These are phyloP conservation scores for Onchidella celtica DNA, from an alignment of 2,888 invertebrate genomes.

Conservation along the genomic window DNA sequence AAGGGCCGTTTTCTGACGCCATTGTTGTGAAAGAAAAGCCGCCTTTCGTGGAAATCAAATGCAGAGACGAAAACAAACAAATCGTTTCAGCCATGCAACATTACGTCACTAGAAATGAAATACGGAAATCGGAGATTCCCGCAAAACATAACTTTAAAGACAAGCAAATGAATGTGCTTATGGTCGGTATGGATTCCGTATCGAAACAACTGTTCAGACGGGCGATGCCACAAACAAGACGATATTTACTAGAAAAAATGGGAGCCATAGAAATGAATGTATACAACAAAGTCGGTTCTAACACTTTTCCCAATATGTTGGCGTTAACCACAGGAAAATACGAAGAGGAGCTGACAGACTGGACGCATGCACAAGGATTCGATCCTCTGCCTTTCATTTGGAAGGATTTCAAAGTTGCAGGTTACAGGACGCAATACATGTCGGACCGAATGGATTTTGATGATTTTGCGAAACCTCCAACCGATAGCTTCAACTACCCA, in stretches of 20 bases:
- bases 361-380: constrained; percentile 25
- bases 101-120: constrained; percentile 51
- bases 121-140: background rate
- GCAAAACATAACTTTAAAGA: background rate
- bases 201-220: constrained; percentile 91
- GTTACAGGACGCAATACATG: constrained; percentile 88
- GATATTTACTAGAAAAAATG: constrained; percentile 84
- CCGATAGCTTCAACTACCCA: constrained; percentile 90
- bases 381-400: constrained; percentile 87
- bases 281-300: constrained; percentile 95
- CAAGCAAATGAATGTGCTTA: constrained; percentile 84
- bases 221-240: constrained; percentile 87
- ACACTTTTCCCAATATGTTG: constrained; percentile 93
- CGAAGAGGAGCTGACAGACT: constrained; percentile 45
- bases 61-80: constrained; percentile 43
- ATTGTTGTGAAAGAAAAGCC: constrained; percentile 44
- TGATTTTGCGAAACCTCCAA: constrained; percentile 87
- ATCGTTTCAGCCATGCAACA: constrained; percentile 61
- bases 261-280: constrained; percentile 90
- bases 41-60: constrained; percentile 61
- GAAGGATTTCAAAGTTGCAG: constrained; percentile 87
- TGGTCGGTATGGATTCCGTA: constrained; percentile 91
- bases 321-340: constrained; percentile 84
- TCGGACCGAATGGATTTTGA: constrained; percentile 90
- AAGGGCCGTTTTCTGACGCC: background rate